These are phyloP conservation scores for Ursus arctos DNA, from an alignment of 2,113 vertebrate species.

Conservation along the genomic window DNA sequence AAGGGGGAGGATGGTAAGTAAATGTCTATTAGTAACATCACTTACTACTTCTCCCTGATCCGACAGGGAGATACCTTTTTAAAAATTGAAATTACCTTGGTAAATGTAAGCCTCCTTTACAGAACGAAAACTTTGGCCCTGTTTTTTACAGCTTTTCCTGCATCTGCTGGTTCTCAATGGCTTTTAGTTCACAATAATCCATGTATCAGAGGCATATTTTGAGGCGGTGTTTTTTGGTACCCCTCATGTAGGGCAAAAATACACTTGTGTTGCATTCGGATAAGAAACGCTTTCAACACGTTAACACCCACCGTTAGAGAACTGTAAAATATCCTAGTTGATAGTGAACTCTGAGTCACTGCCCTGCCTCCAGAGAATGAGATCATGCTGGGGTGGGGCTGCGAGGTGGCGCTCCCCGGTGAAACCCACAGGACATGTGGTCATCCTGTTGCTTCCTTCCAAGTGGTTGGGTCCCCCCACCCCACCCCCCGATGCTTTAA, in stretches of 20 bases:
- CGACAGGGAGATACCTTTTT: not conserved
- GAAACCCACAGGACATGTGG: not conserved
- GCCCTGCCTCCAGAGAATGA: slow-evolving; percentile 1
- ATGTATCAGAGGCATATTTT: not conserved
- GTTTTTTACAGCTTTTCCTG: not conserved
- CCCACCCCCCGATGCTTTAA: not conserved
- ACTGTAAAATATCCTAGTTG: not conserved
- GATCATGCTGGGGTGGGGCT: slow-evolving; percentile 37
- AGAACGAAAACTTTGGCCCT: not conserved
- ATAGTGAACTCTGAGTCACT: not conserved
- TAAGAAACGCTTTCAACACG: slow-evolving; percentile 33
- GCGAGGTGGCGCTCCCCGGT: not conserved
- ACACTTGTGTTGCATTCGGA: not conserved
- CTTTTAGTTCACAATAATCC: not conserved
- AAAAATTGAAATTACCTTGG: not conserved
- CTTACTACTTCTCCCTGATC: not conserved
- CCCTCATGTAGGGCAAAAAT: not conserved
- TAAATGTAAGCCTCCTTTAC: not conserved
- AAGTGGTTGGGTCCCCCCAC: not conserved
- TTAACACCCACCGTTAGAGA: not conserved
- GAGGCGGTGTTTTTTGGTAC: not conserved
- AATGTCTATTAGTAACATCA: not conserved
- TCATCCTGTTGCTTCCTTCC: slow-evolving; percentile 28
- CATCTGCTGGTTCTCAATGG: not conserved
- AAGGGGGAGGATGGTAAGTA: not conserved